Evolutionary conservation across 1,140 invertebrate genomes (phyloP), one percentile per base, ranked within the genome.

Genomic region (Trichonephila clavipes): DNA sequence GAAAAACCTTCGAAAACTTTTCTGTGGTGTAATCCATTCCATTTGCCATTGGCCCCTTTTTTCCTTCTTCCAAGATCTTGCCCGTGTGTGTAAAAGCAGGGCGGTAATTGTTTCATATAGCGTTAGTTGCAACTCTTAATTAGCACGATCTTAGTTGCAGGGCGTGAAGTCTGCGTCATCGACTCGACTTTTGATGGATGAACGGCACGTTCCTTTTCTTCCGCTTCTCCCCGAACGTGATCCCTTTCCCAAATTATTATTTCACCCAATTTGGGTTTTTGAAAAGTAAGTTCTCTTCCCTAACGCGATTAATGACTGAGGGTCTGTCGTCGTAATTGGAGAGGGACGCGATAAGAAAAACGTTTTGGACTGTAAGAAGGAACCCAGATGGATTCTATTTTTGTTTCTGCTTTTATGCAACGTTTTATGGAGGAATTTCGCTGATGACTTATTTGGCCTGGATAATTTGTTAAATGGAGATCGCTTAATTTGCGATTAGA

Each of bases 91-190:
- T 24, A 24, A 14, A 24, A 77, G 69, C 24, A 34, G 69, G 40
- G 18, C 64, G 34, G 87, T 88, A 88, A 88, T 88, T 88, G 87
- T 69, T 88, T 88, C 34, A 62, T 88, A 61, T 34, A 28, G 34
- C 61, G 64, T 51, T 88, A 61, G 16, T 28, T 59, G 28, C 51
- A 87, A 28, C 87, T 88, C 87, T 88, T 88, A 83, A 83, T 83
- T 83, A 83, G 40, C 81, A 58, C 81, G 40, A 44, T 83, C 51
- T 12, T 51, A 7, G 51, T 51, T 51, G 51, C 51, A 51, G 51
- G 51, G 51, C 51, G 51, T 51, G 51, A 51, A 51, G 51, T 7
- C 51, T 12, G 10, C 51, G 51, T 51, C 81, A 83, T 83, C 81
- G 81, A 58, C 51, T 83, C 44, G 40, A n/a, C 81, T 83, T 58